Evolutionary conservation across 2,113 vertebrate species (phyloP), one percentile per base, ranked within the genome.

Genomic region (Haemorhous mexicanus): DNA sequence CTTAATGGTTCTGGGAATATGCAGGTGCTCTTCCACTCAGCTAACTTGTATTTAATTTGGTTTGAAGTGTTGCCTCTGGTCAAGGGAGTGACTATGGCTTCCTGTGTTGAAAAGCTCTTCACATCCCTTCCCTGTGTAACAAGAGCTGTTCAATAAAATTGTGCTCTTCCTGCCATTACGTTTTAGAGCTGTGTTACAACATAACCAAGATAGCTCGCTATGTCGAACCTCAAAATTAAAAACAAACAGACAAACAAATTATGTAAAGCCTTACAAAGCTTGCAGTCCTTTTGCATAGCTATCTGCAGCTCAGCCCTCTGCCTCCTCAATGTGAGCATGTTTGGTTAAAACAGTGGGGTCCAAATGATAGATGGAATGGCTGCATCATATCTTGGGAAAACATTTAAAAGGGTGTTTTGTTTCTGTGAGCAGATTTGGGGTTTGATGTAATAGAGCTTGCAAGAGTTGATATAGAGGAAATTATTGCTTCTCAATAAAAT

Each of bases 401-500:
- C 82, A 93, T 89, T 83, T 88, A 30, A 86, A 83, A 81, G 81
- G 56, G 77, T 94, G 74, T 68, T 95, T 83, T 85, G 89, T 96
- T 96, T 96, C 83, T 91, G 61, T 67, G 75, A 88, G n/a, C 56
- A 87, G 93, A 50, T 81, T 91, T 94, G 93, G 52, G 49, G 84
- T 90, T 95, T 95, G 90, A 88, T 93, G 83, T 92, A 94, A 96
- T 92, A 95, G 93, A 67, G 27, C 72, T 96, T 86, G 50, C 74
- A 83, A 95, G 86, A 82, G 90, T 87, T 95, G 89, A 95, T 96
- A 93, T 11, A 94, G 68, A 89, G 93, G 91, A 95, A 97, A 96
- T 93, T 93, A 95, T 94, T 94, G 72, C 87, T 93, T 94, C 92
- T 66, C 94, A 95, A 95, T 97, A 95, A 95, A 96, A 91, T 91